Conservation (phyloP, 2,113 vertebrate genomes). For the Xiphias gladius region DNA sequence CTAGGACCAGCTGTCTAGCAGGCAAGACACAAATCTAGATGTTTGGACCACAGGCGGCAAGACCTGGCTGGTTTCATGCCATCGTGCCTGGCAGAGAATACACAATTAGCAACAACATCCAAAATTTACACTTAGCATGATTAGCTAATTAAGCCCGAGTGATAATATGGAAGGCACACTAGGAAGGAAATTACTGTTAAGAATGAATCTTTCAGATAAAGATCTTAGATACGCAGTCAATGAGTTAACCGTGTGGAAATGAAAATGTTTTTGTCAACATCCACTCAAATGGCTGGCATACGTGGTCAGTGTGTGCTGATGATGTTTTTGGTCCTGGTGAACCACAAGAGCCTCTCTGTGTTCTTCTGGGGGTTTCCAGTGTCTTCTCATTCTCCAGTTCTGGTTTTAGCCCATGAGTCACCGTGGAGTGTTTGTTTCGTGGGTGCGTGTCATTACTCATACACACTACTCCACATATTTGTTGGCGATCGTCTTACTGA, state of each 20-base stretch:
- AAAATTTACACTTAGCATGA: slow-evolving; percentile 25
- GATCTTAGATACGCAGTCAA: background rate
- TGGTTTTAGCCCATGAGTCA: slow-evolving; percentile 39
- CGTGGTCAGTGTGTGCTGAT: background rate
- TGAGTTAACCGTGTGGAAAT: slow-evolving; percentile 3
- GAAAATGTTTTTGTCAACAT: slow-evolving; percentile 15
- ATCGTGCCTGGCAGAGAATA: slow-evolving; percentile 32
- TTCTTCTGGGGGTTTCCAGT: slow-evolving; percentile 29
- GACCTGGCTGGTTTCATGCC: slow-evolving; percentile 35
- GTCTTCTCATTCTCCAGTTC: slow-evolving; percentile 5
- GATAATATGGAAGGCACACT: slow-evolving; percentile 2
- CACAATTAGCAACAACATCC: slow-evolving; percentile 9
- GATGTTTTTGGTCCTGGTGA: slow-evolving; percentile 30
- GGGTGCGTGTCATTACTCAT: slow-evolving; percentile 37
- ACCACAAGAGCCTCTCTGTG: slow-evolving; percentile 2
- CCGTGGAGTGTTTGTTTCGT: slow-evolving; percentile 47
- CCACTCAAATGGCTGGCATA: slow-evolving; percentile 6
- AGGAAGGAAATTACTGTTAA: slow-evolving; percentile 15
- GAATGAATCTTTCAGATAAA: background rate
- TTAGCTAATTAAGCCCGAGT: slow-evolving; percentile 34
- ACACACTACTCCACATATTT: slow-evolving; percentile 43
- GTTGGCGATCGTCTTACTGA: slow-evolving; percentile 47
- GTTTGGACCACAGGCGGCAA: slow-evolving; percentile 1
- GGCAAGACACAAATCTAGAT: slow-evolving; percentile 24
- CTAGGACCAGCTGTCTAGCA: slow-evolving; percentile 32